A percentile compares a stretch with the other conserved stretches of the same genome.
phyloP scores from a whole-genome alignment of 2,113 vertebrate genomes.

The Nothoprocta perdicaria region DNA sequence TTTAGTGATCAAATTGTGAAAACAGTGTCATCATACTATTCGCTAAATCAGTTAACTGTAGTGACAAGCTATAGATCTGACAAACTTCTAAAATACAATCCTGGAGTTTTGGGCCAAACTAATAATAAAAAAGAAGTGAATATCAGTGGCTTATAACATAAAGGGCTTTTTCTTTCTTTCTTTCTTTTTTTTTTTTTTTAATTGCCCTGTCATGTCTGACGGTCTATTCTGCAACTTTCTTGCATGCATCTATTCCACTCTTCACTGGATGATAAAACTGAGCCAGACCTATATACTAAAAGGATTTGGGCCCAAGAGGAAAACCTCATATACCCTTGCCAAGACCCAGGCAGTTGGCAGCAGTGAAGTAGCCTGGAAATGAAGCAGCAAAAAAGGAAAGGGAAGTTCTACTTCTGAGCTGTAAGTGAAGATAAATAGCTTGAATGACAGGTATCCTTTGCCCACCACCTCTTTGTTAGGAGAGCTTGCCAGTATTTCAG shows the following conservation, averaged over 20 bases:
- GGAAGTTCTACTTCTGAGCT: background rate
- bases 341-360: background rate
- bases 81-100: background rate
- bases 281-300: background rate
- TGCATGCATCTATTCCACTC: background rate
- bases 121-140: background rate
- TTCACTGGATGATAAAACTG: background rate
- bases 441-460: background rate
- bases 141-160: background rate
- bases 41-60: background rate
- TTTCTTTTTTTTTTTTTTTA: background rate
- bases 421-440: background rate
- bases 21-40: background rate
- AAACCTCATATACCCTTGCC: background rate
- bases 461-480: background rate
- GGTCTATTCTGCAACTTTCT: background rate
- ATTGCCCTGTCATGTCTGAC: background rate
- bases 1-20: background rate
- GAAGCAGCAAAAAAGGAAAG: background rate
- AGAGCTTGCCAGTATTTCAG: background rate
- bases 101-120: background rate
- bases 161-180: accelerated
- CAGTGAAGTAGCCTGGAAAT: background rate
- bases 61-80: background rate
- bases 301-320: background rate